Conservation (phyloP, 2,113 vertebrate species). For the Shinisaurus crocodilurus region DNA sequence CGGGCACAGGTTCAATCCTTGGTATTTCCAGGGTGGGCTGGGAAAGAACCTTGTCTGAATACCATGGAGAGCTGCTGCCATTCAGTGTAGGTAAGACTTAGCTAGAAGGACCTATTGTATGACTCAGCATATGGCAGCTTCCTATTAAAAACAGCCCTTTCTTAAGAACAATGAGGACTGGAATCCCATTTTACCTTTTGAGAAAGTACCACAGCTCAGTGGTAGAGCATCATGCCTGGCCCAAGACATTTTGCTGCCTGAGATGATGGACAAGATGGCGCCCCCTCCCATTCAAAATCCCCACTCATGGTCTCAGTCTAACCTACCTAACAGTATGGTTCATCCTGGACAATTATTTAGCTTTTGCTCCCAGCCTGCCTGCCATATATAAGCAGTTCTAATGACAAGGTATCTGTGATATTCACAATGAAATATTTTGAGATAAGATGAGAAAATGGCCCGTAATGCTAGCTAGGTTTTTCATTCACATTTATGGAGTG, state of each 20-base stretch:
- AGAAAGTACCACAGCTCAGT: no score
- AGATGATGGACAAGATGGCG: no score
- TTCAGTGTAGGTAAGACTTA: background rate
- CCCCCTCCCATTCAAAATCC: no score
- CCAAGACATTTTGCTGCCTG: no score
- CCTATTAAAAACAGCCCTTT: no score
- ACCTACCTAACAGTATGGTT: background rate
- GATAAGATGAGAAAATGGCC: background rate
- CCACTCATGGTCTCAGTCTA: background rate
- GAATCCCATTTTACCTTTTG: no score
- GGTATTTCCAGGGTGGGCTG: background rate
- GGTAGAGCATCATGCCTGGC: no score
- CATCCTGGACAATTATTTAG: background rate
- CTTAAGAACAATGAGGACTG: no score
- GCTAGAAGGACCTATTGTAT: fast-evolving
- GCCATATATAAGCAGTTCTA: background rate
- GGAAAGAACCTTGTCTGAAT: background rate
- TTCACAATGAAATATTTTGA: background rate
- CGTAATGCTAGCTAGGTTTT: background rate
- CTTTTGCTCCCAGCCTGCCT: background rate
- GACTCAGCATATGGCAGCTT: no score
- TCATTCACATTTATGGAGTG: background rate
- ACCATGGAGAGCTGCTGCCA: background rate
- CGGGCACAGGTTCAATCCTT: no score
- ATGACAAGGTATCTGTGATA: background rate